These are phyloP conservation scores for Jaculus jaculus DNA, from an alignment of 2,113 vertebrate genomes.

Conservation along the genomic window DNA sequence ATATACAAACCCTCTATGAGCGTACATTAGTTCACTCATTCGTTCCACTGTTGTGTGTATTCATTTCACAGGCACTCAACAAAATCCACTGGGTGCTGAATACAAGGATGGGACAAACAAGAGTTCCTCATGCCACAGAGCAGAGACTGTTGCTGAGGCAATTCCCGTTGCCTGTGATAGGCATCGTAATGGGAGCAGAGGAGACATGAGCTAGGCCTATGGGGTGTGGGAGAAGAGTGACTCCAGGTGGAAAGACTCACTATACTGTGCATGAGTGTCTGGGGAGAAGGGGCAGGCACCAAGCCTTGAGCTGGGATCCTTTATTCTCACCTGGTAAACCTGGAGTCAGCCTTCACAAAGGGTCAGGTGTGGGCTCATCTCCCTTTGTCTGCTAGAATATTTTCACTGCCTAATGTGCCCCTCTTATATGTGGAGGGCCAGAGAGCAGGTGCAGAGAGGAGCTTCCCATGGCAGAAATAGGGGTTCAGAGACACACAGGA, in stretches of 20 bases:
- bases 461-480: too few species aligned
- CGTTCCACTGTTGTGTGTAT: neutral
- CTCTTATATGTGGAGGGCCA: neutral
- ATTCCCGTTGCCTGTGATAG: neutral
- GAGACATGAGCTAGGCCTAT: neutral
- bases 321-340: accelerated
- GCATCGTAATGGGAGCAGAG: neutral
- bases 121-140: neutral
- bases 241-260: neutral
- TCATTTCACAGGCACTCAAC: neutral
- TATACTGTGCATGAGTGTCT: neutral
- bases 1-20: neutral
- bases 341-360: neutral
- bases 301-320: neutral
- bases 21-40: neutral
- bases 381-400: neutral
- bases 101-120: neutral
- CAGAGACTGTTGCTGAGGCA: neutral
- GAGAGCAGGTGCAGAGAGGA: neutral
- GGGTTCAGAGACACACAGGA: neutral
- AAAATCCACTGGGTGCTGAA: neutral
- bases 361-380: neutral
- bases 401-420: neutral
- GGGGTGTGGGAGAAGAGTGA: neutral
- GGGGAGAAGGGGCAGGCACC: neutral